phyloP scores from a whole-genome alignment of 1,140 invertebrate species.

The Neodiprion fabricii region DNA sequence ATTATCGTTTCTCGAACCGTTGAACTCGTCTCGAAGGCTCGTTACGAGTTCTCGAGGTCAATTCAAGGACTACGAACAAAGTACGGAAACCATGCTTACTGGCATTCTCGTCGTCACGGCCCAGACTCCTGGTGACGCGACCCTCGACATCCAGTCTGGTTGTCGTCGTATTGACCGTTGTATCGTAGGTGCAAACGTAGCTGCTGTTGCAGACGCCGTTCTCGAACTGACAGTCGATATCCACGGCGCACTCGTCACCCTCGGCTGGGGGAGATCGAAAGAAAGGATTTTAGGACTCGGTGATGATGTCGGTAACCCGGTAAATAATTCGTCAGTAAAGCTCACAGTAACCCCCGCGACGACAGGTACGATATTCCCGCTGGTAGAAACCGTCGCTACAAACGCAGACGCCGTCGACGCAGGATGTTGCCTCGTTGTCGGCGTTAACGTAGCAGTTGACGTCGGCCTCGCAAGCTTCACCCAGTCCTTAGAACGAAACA shows the following conservation, averaged over 20 bases:
- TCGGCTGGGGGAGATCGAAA: slow-evolving; percentile 30
- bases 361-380: slow-evolving; percentile 45
- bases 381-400: slow-evolving; percentile 46
- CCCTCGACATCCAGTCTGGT: background rate
- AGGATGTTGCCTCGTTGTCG: slow-evolving; percentile 35
- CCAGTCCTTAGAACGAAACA: slow-evolving; percentile 25
- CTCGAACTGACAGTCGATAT: slow-evolving; percentile 39
- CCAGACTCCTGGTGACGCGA: background rate
- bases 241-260: slow-evolving; percentile 35
- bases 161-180: background rate
- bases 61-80: background rate
- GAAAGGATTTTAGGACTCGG: background rate
- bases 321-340: slow-evolving; percentile 5
- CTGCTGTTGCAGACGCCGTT: slow-evolving; percentile 25
- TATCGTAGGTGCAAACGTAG: background rate
- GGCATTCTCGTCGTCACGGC: background rate
- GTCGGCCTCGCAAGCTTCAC: slow-evolving; percentile 29
- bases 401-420: slow-evolving; percentile 32
- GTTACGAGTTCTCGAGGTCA: background rate
- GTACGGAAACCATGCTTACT: background rate
- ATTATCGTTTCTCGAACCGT: background rate
- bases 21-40: background rate
- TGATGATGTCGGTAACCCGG: background rate
- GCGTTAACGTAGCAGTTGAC: slow-evolving; percentile 41
- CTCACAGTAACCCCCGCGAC: slow-evolving; percentile 37